A percentile compares a stretch with the other conserved stretches of the same genome.
These are phyloP conservation scores for Arbacia lixula DNA, from an alignment of 53 echinoderm and acorn worm genomes.

Conservation along the genomic window DNA sequence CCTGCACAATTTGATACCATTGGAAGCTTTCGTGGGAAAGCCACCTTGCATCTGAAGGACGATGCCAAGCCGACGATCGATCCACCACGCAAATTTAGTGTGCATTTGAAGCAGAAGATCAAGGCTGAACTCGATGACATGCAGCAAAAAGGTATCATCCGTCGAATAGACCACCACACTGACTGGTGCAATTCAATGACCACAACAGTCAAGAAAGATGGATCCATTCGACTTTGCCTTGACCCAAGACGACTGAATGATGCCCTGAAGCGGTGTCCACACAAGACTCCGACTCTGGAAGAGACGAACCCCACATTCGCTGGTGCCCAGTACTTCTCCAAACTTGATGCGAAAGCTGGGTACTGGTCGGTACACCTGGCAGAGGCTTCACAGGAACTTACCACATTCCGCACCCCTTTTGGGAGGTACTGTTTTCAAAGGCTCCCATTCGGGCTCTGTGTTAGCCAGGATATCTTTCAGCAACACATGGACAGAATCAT, in stretches of 20 bases:
- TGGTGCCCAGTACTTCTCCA: slow-evolving; percentile 60
- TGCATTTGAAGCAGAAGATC: slow-evolving; percentile 65
- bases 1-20: slow-evolving; percentile 59
- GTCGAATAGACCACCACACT: slow-evolving; percentile 55
- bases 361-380: slow-evolving; percentile 77
- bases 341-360: slow-evolving; percentile 75
- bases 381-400: slow-evolving; percentile 60
- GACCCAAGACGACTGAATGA: slow-evolving; percentile 69
- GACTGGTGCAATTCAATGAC: slow-evolving; percentile 76
- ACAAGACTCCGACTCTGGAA: slow-evolving; percentile 68
- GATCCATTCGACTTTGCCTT: slow-evolving; percentile 53
- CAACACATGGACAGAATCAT: slow-evolving; percentile 63
- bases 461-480: slow-evolving; percentile 81
- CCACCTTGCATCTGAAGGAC: slow-evolving; percentile 52
- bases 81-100: slow-evolving; percentile 66
- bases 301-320: slow-evolving; percentile 65
- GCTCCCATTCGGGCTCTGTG: slow-evolving; percentile 63
- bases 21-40: slow-evolving; percentile 51
- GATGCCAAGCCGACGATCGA: slow-evolving; percentile 62
- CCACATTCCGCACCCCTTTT: slow-evolving; percentile 76
- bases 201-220: slow-evolving; percentile 62
- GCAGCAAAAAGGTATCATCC: slow-evolving; percentile 61
- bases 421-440: slow-evolving; percentile 70
- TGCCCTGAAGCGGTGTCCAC: slow-evolving; percentile 60
- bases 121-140: slow-evolving; percentile 65